Conservation (phyloP, 2,888 invertebrate species). For the Chloroclysta siterata region DNA sequence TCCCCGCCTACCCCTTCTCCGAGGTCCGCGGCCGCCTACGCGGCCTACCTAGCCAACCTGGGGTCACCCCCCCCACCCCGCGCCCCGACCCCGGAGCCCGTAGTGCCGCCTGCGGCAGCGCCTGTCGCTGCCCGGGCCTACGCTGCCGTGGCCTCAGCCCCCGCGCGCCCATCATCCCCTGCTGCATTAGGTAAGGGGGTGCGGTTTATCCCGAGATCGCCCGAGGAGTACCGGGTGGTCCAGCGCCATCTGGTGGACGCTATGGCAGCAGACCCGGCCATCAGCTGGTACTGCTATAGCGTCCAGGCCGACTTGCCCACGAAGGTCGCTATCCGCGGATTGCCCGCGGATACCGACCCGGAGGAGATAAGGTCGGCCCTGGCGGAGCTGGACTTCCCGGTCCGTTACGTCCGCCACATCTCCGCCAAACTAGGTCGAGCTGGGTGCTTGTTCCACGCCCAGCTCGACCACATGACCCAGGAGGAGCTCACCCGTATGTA, state of each 20-base stretch:
- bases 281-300: conserved; percentile 39
- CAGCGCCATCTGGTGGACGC: conserved; percentile 34
- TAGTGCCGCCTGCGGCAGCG: not conserved
- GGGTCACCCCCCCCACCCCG: not conserved
- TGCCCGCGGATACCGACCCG: not conserved
- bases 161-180: not conserved
- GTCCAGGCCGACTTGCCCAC: conserved; percentile 3
- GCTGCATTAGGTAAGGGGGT: not conserved
- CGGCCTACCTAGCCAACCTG: not conserved
- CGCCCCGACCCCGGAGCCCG: not conserved
- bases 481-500: not conserved
- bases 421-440: not conserved
- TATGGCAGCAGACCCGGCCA: conserved; percentile 6
- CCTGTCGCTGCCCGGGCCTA: not conserved
- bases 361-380: conserved; percentile 9
- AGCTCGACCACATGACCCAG: conserved; percentile 6
- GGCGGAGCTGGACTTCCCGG: conserved; percentile 2
- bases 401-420: not conserved
- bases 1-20: conserved; percentile 1
- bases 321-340: not conserved
- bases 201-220: conserved; percentile 15
- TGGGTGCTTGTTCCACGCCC: conserved; percentile 13
- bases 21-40: not conserved
- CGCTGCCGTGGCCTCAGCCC: not conserved
- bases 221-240: conserved; percentile 32